These are phyloP conservation scores for Rhagonycha lutea DNA, from an alignment of 2,888 invertebrate genomes.

Conservation along the genomic window DNA sequence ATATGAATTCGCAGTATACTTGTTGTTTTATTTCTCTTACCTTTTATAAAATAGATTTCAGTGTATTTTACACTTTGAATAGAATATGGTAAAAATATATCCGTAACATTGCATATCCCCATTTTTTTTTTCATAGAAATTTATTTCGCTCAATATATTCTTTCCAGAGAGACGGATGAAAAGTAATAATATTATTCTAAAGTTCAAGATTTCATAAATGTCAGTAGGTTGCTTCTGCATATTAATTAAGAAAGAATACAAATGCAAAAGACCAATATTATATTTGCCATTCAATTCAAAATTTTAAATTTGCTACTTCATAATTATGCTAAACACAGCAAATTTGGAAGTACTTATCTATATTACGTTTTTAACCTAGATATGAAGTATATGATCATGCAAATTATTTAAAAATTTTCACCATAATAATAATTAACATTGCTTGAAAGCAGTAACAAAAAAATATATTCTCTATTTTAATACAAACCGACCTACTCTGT, in stretches of 20 bases:
- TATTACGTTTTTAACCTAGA: not conserved
- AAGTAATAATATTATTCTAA: not conserved
- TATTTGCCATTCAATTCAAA: not conserved
- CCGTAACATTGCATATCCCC: not conserved
- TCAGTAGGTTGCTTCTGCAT: not conserved
- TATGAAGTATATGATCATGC: no score
- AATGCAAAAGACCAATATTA: not conserved
- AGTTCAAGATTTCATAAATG: not conserved
- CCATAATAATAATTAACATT: no score
- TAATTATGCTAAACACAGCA: not conserved
- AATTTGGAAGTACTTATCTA: not conserved
- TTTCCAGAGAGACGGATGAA: not conserved
- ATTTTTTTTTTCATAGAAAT: not conserved
- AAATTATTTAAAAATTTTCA: no score
- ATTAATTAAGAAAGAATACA: not conserved
- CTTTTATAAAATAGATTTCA: not conserved
- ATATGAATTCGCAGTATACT: conserved; percentile 12
- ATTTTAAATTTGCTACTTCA: not conserved
- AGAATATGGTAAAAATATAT: not conserved
- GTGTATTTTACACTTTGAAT: not conserved
- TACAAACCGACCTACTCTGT: not conserved
- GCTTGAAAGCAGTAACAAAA: no score
- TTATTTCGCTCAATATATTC: not conserved
- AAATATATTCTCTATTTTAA: not conserved
- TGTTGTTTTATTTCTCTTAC: conserved; percentile 1